Percentiles rank a stretch among this genome's conserved stretches.
Evolutionary conservation across 2,888 invertebrate genomes (phyloP).

Genomic region (Macrophya alboannulata): DNA sequence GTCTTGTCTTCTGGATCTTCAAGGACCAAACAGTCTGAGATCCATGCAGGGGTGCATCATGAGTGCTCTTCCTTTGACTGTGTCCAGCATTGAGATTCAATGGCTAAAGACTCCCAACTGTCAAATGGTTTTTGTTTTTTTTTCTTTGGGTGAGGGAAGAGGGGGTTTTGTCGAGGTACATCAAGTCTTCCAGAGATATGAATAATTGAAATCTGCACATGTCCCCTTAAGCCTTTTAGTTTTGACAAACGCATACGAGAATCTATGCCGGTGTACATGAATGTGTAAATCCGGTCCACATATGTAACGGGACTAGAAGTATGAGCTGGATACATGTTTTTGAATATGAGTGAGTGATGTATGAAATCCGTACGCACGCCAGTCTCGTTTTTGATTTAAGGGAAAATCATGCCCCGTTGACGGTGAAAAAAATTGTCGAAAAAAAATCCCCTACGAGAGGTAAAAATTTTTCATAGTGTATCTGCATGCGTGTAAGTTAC

Average conservation of each 20-base stretch:
- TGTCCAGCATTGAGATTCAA: neutral
- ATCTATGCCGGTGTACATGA: neutral
- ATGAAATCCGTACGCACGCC: conserved; percentile 36
- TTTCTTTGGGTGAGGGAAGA: neutral
- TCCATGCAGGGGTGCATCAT: neutral
- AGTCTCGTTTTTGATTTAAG: conserved; percentile 19
- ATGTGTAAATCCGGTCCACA: neutral
- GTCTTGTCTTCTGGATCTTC: neutral
- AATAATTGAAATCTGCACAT: neutral
- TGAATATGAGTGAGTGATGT: conserved; percentile 39
- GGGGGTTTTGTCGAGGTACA: neutral
- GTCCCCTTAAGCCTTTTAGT: neutral
- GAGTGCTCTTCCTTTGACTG: too few relatives aligned
- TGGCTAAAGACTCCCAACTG: neutral
- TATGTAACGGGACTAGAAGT: neutral
- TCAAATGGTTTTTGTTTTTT: neutral
- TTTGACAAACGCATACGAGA: neutral
- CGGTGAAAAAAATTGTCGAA: neutral
- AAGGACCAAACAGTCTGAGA: neutral
- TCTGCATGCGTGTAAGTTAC: neutral
- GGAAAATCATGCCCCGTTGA: conserved; percentile 27
- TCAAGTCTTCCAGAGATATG: neutral
- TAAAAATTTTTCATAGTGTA: neutral
- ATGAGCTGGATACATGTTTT: neutral
- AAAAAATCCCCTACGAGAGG: neutral